Evolutionary conservation across 2,888 invertebrate genomes (phyloP), one percentile per base, ranked within the genome.

Genomic region (Metopia argyrocephala): DNA sequence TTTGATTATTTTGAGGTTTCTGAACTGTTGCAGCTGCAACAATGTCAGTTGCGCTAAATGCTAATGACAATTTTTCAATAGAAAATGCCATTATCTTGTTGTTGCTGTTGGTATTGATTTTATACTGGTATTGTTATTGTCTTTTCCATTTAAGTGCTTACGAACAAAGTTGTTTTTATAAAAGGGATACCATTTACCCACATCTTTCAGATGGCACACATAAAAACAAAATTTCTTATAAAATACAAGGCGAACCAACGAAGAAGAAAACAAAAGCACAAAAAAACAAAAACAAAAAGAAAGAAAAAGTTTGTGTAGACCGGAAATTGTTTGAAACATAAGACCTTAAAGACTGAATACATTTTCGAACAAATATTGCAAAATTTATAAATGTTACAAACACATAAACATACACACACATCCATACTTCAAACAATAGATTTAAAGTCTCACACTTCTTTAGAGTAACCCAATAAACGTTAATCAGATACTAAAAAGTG

Each of bases 241-340:
- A 38, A 21, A 38, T 27, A 3, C 21, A 65, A 59, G 23, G 25
- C 28, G 48, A 20, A 20, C 12, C 21, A 46, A 20, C 9, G 18
- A 54, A 46, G 54, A 54, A 31, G 52, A 25, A 52, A 61, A 46
- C 61, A 59, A 48, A 31, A 79, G n/a, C n/a, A 38, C 38, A 38
- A 38, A 38, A 15, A 6, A 38, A 38, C 15, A 38, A 38, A 38
- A 38, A 38, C 12, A 38, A 12, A 12, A 18, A 20, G 27, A n/a
- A n/a, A 28, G 3, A 3, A 6, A n/a, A 56, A 56, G 18, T 1
- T 18, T 9, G 38, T 31, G 48, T 15, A 80, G 59, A 76, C 80
- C 76, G 80, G 80, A 81, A 78, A 81, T 64, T 76, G 69, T 59
- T 74, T 74, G 80, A 76, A 81, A 81, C 48, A 69, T 70, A 76